Percentiles rank a stretch among this genome's conserved stretches.
Evolutionary conservation across 2,797 vertebrate genomes (phyloP).

Genomic region (Chrysocyon brachyurus): DNA sequence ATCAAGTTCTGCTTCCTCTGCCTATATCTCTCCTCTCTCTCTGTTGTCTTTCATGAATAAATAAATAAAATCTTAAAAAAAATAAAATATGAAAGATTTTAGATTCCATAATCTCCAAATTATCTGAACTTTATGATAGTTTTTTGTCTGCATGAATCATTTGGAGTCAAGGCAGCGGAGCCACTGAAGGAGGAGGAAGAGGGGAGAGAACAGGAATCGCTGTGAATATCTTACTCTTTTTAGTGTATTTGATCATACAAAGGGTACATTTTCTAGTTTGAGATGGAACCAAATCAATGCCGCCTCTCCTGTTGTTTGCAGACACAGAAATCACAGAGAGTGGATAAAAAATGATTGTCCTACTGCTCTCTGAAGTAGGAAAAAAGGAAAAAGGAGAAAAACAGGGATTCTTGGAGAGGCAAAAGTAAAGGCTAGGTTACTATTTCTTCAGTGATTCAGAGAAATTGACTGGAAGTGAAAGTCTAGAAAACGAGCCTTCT

Average conservation of each 20-base stretch:
- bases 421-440: background rate
- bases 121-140: background rate
- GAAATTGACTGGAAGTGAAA: background rate
- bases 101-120: background rate
- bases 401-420: background rate
- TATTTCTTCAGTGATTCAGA: background rate
- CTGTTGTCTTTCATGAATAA: no score
- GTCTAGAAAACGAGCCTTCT: background rate
- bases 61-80: no score
- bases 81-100: background rate
- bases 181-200: background rate
- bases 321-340: background rate
- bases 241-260: conserved; percentile 22
- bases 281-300: background rate
- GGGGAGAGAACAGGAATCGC: background rate
- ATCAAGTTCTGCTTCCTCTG: no score
- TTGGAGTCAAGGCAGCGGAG: background rate
- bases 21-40: no score
- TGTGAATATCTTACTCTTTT: background rate
- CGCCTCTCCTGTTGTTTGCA: conserved; percentile 11
- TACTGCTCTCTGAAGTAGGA: background rate
- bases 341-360: background rate
- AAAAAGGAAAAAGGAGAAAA: background rate
- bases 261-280: background rate
- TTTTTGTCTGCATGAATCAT: background rate